Evolutionary conservation across 2,888 invertebrate genomes (phyloP), one percentile per base, ranked within the genome.

Genomic region (Syrphus vitripennis): DNA sequence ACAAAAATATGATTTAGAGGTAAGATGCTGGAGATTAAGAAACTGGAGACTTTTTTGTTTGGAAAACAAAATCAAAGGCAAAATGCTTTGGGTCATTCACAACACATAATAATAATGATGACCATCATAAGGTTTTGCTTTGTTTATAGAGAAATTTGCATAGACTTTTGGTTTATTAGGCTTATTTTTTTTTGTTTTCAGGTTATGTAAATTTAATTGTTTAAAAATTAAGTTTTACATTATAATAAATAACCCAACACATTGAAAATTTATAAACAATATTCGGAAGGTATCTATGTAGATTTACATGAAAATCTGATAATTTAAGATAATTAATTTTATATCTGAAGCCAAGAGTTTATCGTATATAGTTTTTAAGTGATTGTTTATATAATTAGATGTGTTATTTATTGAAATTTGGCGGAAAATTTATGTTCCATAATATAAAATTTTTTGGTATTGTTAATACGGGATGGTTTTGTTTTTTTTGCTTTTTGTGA

Each of bases 121-220:
- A n/a, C 7, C 7, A 31, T 0, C 26, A 45, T 61, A 14, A 61
- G 42, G 65, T 50, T 63, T 55, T 63, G 70, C 34, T 63, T 34
- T 69, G 37, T 48, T 57, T 37, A 1, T 16, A 29, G 12, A 14
- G 21, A 29, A 31, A 69, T 79, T 72, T 78, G 53, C 78, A 83
- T 83, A 83, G 26, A 37, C 19, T 69, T 78, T 69, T 40, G 4
- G 19, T 37, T 79, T 70, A 40, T 78, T 57, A 70, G 19, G 12
- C 21, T 21, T n/a, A n/a, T n/a, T 59, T 21, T 7, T 2, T 19
- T 55, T 74, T 61, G 24, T 24, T 24, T 40, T 61, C 65, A 53
- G 31, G 72, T 72, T 74, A 53, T 67, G 53, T 61, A 61, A 69
- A 78, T 83, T n/a, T 31, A 16, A 53, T 42, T 42, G 9, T 42